phyloP scores from a whole-genome alignment of 2,888 invertebrate species.

The Cephonodes hylas region DNA sequence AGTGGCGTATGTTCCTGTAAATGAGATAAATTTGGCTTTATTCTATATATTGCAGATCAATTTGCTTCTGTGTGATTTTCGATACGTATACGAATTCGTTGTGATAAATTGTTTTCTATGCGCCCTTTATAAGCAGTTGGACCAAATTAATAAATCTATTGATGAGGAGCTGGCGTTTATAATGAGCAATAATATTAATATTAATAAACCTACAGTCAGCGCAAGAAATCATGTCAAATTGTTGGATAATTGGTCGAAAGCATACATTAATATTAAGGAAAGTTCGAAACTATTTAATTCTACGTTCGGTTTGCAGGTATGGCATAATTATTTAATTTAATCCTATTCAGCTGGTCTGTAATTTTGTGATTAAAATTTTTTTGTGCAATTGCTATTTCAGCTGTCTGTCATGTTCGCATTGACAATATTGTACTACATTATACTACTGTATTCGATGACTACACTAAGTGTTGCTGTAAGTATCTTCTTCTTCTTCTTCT shows the following conservation, averaged over 20 bases:
- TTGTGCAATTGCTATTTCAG: conserved; percentile 30
- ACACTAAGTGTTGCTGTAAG: not conserved
- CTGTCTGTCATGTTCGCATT: conserved; percentile 34
- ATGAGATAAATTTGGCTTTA: not conserved
- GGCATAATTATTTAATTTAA: not conserved
- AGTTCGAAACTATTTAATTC: conserved; percentile 32
- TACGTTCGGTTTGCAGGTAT: conserved; percentile 40
- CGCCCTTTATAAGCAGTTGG: conserved; percentile 37
- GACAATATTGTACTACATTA: conserved; percentile 33
- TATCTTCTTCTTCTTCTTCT: not conserved
- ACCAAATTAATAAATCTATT: conserved; percentile 29
- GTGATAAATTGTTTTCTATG: conserved; percentile 28
- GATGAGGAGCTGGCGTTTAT: conserved; percentile 16
- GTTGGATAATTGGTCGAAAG: conserved; percentile 36
- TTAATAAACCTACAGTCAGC: not conserved
- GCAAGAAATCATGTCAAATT: not conserved
- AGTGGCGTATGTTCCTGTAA: not conserved
- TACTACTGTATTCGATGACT: conserved; percentile 28
- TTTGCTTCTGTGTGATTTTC: conserved; percentile 25
- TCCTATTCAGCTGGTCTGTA: too few relatives aligned
- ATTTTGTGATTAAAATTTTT: not conserved
- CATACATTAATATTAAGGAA: conserved; percentile 35
- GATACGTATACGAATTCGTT: conserved; percentile 35
- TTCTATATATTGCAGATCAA: conserved; percentile 12
- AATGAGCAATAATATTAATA: not conserved